Evolutionary conservation across 2,113 vertebrate species (phyloP).

Genomic region (Dryoscopus gambensis): DNA sequence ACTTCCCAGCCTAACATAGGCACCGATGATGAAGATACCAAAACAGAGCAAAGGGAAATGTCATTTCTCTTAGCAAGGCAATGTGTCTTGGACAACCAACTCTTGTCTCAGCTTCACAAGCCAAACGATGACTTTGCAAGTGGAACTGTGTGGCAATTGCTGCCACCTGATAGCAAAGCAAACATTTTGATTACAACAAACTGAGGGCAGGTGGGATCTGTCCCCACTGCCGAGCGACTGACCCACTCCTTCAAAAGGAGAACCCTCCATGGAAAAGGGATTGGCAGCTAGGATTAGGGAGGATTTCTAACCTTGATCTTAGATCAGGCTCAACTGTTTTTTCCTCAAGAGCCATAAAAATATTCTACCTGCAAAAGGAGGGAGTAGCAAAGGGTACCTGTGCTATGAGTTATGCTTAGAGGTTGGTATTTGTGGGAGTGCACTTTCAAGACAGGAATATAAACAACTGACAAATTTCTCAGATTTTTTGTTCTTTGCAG

Average conservation of each 20-base stretch:
- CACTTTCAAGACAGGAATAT: neutral
- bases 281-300: neutral
- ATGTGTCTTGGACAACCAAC: rapidly evolving
- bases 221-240: neutral
- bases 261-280: neutral
- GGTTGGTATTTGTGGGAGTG: neutral
- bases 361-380: neutral
- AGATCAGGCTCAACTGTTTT: neutral
- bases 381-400: neutral
- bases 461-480: neutral
- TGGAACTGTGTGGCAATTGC: neutral
- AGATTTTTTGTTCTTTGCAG: neutral
- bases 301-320: neutral
- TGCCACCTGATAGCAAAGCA: neutral
- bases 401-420: neutral
- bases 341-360: neutral
- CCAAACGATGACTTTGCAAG: neutral
- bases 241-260: neutral
- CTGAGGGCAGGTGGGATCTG: neutral
- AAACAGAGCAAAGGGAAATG: neutral
- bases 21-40: neutral
- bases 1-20: neutral
- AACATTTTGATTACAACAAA: neutral
- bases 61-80: neutral
- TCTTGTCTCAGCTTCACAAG: neutral